phyloP scores from a whole-genome alignment of 2,888 invertebrate genomes.

The Lycophotia porphyrea region DNA sequence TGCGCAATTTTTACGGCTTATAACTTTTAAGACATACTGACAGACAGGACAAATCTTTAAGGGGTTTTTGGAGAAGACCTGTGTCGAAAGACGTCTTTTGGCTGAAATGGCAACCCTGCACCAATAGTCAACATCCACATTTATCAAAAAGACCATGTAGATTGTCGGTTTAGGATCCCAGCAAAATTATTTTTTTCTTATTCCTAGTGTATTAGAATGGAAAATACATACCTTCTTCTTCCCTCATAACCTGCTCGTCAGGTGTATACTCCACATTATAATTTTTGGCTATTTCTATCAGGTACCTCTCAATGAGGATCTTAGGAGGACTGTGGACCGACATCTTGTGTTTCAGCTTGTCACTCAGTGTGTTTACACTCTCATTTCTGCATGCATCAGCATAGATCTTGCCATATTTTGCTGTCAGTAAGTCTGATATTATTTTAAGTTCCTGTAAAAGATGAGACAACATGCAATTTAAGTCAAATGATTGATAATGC shows the following conservation, averaged over 20 bases:
- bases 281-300: constrained; percentile 98
- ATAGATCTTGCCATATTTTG: constrained; percentile 98
- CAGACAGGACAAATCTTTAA: neutral
- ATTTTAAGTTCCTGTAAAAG: constrained; percentile 92
- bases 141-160: neutral
- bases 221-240: constrained; percentile 89
- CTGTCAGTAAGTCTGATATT: constrained; percentile 96
- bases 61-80: neutral
- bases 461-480: neutral
- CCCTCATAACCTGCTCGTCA: constrained; percentile 97
- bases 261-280: constrained; percentile 98
- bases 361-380: constrained; percentile 94
- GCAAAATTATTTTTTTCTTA: neutral
- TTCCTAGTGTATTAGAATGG: neutral
- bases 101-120: neutral
- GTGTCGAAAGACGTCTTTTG: neutral
- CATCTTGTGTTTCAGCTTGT: constrained; percentile 98
- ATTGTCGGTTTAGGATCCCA: neutral
- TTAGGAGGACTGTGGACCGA: constrained; percentile 98
- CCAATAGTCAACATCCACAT: neutral
- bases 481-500: neutral
- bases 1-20: too few relatives aligned
- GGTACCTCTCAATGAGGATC: constrained; percentile 96
- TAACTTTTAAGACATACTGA: too few relatives aligned
- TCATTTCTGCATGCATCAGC: constrained; percentile 96